Percentiles rank a stretch among this genome's conserved stretches.
phyloP scores from a whole-genome alignment of 2,888 invertebrate genomes.

The Bhutanitis thaidina region DNA sequence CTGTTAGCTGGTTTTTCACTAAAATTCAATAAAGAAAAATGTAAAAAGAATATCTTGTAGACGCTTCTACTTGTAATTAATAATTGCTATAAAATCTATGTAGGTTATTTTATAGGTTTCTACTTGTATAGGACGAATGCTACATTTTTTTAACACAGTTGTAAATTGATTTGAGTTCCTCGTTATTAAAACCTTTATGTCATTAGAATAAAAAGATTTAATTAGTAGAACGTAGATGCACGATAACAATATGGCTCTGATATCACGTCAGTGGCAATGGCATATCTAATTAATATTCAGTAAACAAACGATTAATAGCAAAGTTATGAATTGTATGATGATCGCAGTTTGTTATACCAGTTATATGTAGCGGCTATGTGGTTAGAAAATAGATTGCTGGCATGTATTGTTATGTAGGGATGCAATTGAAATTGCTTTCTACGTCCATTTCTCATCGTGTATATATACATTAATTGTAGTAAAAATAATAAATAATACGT shows the following conservation, averaged over 20 bases:
- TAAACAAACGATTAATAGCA: constrained; percentile 7
- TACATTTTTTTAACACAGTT: too few relatives aligned
- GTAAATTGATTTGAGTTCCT: too few relatives aligned
- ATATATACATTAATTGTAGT: background rate
- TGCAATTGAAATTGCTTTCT: background rate
- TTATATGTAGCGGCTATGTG: background rate
- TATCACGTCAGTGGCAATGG: constrained; percentile 1
- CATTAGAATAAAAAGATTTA: too few relatives aligned
- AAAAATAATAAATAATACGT: too few relatives aligned
- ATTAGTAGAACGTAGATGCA: background rate
- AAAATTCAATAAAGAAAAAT: too few relatives aligned
- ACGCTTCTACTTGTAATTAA: too few relatives aligned
- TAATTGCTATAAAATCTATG: too few relatives aligned
- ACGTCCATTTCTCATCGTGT: background rate
- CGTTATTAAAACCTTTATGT: too few relatives aligned
- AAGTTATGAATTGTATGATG: constrained; percentile 8
- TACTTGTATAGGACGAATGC: too few relatives aligned
- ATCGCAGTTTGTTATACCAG: constrained; percentile 5
- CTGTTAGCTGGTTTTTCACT: too few relatives aligned
- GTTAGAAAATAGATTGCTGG: constrained; percentile 2
- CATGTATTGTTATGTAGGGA: constrained; percentile 4
- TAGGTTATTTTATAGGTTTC: too few relatives aligned
- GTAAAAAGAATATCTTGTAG: too few relatives aligned
- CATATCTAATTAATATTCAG: constrained; percentile 11
- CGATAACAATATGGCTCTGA: background rate